These are phyloP conservation scores for Microctenopoma stevenorrisi DNA, from an alignment of 2,797 vertebrate species.

Conservation along the genomic window DNA sequence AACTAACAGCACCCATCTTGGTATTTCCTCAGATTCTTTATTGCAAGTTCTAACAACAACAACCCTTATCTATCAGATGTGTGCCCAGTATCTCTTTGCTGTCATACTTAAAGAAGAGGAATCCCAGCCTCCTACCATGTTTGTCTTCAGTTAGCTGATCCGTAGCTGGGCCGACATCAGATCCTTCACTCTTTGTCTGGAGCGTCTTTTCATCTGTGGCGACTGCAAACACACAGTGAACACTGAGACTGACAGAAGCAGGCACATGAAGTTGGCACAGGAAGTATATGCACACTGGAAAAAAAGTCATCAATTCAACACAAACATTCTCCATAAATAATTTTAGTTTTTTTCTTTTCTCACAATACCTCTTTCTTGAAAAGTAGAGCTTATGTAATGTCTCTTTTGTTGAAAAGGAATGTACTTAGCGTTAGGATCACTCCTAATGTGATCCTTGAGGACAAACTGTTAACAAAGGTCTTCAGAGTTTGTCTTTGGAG, in stretches of 20 bases:
- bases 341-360: not conserved
- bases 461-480: not conserved
- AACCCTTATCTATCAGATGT: conserved; percentile 56
- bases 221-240: conserved; percentile 50
- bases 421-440: not conserved
- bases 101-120: conserved; percentile 38
- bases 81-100: conserved; percentile 44
- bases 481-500: conserved; percentile 44
- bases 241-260: conserved; percentile 35
- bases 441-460: conserved; percentile 31
- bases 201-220: conserved; percentile 66
- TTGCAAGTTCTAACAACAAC: conserved; percentile 47
- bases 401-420: conserved; percentile 1
- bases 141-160: conserved; percentile 76
- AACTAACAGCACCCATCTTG: conserved; percentile 18
- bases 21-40: conserved; percentile 27
- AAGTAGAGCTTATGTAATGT: conserved; percentile 6
- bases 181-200: conserved; percentile 71
- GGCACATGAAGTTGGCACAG: conserved; percentile 7
- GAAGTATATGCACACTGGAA: conserved; percentile 24
- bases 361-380: not conserved
- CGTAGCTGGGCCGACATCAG: conserved; percentile 58
- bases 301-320: conserved; percentile 10
- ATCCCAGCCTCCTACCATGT: conserved; percentile 71
- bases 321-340: not conserved